These are phyloP conservation scores for Stenchaetothrips biformis DNA, from an alignment of 2,888 invertebrate genomes.

Conservation along the genomic window DNA sequence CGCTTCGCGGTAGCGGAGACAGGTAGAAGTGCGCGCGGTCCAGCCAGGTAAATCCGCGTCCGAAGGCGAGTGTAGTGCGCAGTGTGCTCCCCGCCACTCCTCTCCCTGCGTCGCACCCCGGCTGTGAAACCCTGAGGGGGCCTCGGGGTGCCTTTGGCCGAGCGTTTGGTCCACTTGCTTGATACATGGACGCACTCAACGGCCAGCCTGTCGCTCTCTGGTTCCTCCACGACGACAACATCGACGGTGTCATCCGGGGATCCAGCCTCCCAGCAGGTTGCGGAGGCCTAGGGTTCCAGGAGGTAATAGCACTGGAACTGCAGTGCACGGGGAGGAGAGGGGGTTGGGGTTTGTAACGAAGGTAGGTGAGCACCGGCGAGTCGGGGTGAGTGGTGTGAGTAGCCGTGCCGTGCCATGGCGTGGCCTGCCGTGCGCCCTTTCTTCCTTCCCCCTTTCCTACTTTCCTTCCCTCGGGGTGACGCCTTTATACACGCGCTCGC, in stretches of 20 bases:
- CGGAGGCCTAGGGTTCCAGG: too few relatives aligned
- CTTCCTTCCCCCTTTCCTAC: too few relatives aligned
- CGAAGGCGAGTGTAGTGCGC: too few relatives aligned
- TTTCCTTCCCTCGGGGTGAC: too few relatives aligned
- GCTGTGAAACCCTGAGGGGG: too few relatives aligned
- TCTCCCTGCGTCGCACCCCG: too few relatives aligned
- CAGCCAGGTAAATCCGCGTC: neutral
- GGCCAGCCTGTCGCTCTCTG: neutral
- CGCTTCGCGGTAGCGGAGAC: neutral
- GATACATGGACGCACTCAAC: neutral
- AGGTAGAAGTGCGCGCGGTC: neutral
- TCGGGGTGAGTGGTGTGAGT: neutral
- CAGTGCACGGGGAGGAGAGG: neutral
- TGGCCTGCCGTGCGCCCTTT: too few relatives aligned
- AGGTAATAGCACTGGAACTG: neutral
- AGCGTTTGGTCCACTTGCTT: constrained; percentile 6
- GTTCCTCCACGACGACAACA: neutral
- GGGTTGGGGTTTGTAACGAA: neutral
- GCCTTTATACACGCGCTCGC: neutral
- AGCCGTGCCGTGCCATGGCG: too few relatives aligned
- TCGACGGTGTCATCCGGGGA: too few relatives aligned
- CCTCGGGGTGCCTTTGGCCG: neutral
- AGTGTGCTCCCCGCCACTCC: too few relatives aligned
- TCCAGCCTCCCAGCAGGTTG: too few relatives aligned
- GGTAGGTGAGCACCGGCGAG: neutral